Base-by-base conservation (phyloP, 2,888 invertebrate species). In the Yponomeuta plumbellus region DNA sequence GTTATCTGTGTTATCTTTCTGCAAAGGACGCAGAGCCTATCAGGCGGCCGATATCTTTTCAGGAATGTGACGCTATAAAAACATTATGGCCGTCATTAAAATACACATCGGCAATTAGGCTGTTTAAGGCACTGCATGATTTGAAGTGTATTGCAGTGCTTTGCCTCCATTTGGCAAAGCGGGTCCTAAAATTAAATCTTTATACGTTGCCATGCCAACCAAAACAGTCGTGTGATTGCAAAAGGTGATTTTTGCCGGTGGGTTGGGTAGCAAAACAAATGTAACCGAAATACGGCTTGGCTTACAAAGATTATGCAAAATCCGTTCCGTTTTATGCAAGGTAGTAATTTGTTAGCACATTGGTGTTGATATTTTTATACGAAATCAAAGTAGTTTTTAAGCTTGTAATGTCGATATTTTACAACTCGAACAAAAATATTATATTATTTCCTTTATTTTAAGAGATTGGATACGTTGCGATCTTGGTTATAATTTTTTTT, bases 11-110 rank as follows among this genome's bases (percentile, higher is more conserved):
- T 21, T 22, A 58, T 21, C 20, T 1, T 22, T 21, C 22, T 2
- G 21, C 44, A 52, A 52, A 52, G 44, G 5, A 13, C 20, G 58
- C 58, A 58, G 58, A n/a, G 20, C 13, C 5, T 21, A 58, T 21
- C 21, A 11, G 21, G n/a, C 58, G 58, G 21, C 58, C 58, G 58
- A 58, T 22, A 58, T 58, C 22, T 58, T 58, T 58, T n/a, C 58
- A 58, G 22, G 20, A 58, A 52, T 52, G 44, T 52, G 44, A 52
- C 17, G 17, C 44, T 52, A 52, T 52, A 52, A 52, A 52, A 52
- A 52, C 17, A 52, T 52, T 52, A 52, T 17, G 13, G 44, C 44
- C 44, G 17, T 13, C 44, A 52, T 52, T 52, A 52, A 52, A 44
- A 52, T 52, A 52, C 44, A 17, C 17, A 52, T 52, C 17, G 44